These are phyloP conservation scores for Sarcophaga caerulescens DNA, from an alignment of 2,888 invertebrate genomes.

Conservation along the genomic window DNA sequence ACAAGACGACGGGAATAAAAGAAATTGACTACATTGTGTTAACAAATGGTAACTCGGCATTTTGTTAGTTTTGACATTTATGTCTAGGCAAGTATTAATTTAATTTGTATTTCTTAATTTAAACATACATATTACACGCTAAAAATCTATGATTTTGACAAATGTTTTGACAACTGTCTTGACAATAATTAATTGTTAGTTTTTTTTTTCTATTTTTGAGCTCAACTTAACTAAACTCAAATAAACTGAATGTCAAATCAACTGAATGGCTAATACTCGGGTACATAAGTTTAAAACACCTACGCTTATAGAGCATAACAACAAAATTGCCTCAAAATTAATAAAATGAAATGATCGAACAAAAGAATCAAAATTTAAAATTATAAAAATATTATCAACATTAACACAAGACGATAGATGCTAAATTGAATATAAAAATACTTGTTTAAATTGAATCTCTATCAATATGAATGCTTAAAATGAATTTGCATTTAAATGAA, in stretches of 20 bases:
- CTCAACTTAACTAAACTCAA: neutral
- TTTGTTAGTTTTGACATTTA: no score
- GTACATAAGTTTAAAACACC: neutral
- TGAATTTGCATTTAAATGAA: no score
- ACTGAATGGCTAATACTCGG: neutral
- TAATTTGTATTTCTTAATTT: slow-evolving; percentile 2
- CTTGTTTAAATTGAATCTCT: no score
- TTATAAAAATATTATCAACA: neutral
- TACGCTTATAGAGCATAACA: neutral
- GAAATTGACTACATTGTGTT: slow-evolving; percentile 8
- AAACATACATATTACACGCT: slow-evolving; percentile 8
- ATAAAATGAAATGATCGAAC: neutral
- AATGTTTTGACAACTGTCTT: slow-evolving; percentile 43
- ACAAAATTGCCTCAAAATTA: neutral
- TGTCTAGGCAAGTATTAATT: neutral
- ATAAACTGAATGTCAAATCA: neutral
- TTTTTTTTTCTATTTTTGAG: neutral
- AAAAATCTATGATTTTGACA: slow-evolving; percentile 24
- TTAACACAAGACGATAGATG: no score
- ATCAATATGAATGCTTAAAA: no score
- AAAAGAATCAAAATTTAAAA: neutral
- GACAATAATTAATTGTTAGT: slow-evolving; percentile 25
- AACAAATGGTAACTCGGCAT: neutral
- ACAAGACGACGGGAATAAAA: neutral
- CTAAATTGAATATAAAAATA: no score